These are phyloP conservation scores for Xanthia togata DNA, from an alignment of 2,888 invertebrate genomes.

Conservation along the genomic window DNA sequence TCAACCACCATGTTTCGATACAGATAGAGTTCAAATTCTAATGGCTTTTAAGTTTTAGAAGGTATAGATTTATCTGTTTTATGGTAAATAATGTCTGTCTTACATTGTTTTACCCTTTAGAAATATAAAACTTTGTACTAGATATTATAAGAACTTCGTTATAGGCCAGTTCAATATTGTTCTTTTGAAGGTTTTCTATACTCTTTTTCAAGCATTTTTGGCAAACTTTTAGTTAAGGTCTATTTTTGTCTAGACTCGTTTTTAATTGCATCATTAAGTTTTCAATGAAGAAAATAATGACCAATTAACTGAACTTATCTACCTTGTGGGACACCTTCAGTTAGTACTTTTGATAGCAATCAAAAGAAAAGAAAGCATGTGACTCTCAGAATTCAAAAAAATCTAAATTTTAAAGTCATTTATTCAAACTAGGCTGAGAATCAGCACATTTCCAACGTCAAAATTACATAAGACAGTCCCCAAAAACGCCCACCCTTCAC, in stretches of 20 bases:
- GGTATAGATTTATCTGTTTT: neutral
- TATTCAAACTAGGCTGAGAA: too few species aligned
- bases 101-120: slow-evolving; percentile 16
- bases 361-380: neutral
- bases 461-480: too few species aligned
- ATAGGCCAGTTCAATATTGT: slow-evolving; percentile 20
- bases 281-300: neutral
- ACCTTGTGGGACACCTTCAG: neutral
- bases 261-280: neutral
- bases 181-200: neutral
- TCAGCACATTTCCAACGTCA: too few species aligned
- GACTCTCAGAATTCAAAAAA: slow-evolving; percentile 10
- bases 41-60: neutral
- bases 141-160: slow-evolving; percentile 1
- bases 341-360: neutral
- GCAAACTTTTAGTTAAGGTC: neutral
- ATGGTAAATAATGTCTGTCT: slow-evolving; percentile 19
- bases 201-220: neutral
- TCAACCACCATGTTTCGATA: neutral
- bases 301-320: neutral
- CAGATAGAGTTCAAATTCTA: slow-evolving; percentile 9
- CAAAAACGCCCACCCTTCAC: too few species aligned
- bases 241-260: neutral
- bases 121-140: slow-evolving; percentile 26
- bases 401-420: too few species aligned